These are phyloP conservation scores for Cromileptes altivelis DNA, from an alignment of 2,113 vertebrate species.

Conservation along the genomic window DNA sequence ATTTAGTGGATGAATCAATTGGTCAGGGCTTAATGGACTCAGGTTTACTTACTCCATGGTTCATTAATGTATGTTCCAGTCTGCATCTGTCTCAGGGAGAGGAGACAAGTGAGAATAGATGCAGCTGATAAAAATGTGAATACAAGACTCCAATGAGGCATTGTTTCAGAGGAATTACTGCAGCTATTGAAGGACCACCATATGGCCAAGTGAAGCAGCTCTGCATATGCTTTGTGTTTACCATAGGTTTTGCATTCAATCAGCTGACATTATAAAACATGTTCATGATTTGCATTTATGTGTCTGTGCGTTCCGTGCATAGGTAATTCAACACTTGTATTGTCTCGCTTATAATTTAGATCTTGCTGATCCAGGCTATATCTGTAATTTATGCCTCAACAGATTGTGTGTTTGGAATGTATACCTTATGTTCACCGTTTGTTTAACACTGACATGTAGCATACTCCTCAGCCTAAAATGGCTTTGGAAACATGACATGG, in stretches of 20 bases:
- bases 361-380: conserved; percentile 34
- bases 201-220: conserved; percentile 37
- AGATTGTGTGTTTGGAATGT: conserved; percentile 42
- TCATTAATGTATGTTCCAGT: conserved; percentile 68
- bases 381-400: conserved; percentile 41
- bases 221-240: conserved; percentile 35
- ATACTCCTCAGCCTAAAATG: conserved; percentile 23
- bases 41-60: conserved; percentile 75
- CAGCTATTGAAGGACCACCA: conserved; percentile 36
- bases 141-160: conserved; percentile 10
- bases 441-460: conserved; percentile 34
- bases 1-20: conserved; percentile 79
- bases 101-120: conserved; percentile 44
- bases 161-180: conserved; percentile 50
- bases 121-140: conserved; percentile 26
- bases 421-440: conserved; percentile 6
- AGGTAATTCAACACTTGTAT: conserved; percentile 46
- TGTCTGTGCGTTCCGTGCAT: conserved; percentile 1
- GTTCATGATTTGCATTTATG: conserved; percentile 58
- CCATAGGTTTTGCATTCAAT: conserved; percentile 19
- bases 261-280: conserved; percentile 38
- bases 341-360: conserved; percentile 19
- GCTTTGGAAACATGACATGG: conserved; percentile 43
- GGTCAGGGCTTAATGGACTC: conserved; percentile 77
- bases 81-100: conserved; percentile 36